Percentiles rank a stretch among this genome's conserved stretches.
phyloP scores from a whole-genome alignment of 2,888 invertebrate genomes.

The Limnephilus rhombicus region DNA sequence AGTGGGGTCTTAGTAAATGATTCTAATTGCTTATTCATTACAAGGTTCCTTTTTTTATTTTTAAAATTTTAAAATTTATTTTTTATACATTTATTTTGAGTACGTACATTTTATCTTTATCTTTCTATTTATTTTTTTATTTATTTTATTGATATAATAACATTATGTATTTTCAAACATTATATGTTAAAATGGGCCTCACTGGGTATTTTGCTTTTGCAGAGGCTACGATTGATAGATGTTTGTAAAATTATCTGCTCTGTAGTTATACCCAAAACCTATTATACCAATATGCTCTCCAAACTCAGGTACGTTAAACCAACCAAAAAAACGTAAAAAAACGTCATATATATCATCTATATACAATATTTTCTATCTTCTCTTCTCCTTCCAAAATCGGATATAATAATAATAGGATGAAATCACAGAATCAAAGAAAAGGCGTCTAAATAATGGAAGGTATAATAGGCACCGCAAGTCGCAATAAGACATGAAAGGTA shows the following conservation, averaged over 20 bases:
- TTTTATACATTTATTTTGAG: too few relatives aligned
- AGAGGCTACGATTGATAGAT: too few relatives aligned
- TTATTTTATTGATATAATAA: too few relatives aligned
- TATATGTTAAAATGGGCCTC: too few relatives aligned
- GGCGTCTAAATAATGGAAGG: background rate
- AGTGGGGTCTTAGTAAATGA: too few relatives aligned
- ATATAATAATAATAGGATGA: conserved; percentile 20
- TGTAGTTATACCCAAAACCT: background rate
- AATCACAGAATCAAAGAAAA: conserved; percentile 18
- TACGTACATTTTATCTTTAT: too few relatives aligned
- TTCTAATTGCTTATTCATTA: too few relatives aligned
- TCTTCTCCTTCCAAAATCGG: background rate
- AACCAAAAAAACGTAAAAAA: background rate
- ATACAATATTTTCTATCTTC: background rate
- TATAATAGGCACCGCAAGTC: background rate
- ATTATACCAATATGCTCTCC: background rate
- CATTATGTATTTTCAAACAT: too few relatives aligned
- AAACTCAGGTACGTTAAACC: background rate
- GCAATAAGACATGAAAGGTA: background rate
- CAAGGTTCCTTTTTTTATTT: too few relatives aligned
- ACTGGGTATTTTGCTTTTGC: too few relatives aligned
- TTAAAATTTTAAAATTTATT: too few relatives aligned
- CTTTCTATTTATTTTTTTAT: too few relatives aligned
- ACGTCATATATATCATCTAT: background rate
- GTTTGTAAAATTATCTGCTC: background rate